Evolutionary conservation across 2,888 invertebrate genomes (phyloP).

Genomic region (Synanthedon myopaeformis): DNA sequence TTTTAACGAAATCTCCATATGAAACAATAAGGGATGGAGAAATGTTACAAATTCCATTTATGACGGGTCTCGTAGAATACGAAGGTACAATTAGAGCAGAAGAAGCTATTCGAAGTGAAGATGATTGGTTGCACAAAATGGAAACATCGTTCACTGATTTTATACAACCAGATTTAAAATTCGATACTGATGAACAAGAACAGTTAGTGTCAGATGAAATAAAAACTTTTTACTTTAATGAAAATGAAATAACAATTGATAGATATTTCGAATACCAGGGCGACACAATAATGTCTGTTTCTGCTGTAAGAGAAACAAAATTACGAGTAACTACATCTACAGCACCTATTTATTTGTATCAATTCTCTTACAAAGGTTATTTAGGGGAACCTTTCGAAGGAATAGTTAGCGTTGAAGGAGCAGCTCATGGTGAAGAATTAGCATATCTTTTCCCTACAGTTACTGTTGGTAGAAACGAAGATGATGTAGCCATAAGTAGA

Average conservation of each 20-base stretch:
- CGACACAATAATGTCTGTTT: slow-evolving; percentile 50
- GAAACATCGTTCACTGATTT: slow-evolving; percentile 37
- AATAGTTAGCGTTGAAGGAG: slow-evolving; percentile 27
- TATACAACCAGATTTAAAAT: slow-evolving; percentile 43
- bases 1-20: slow-evolving; percentile 40
- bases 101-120: slow-evolving; percentile 22
- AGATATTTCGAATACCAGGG: slow-evolving; percentile 44
- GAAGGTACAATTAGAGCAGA: slow-evolving; percentile 50
- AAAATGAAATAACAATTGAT: slow-evolving; percentile 16
- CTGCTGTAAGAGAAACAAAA: slow-evolving; percentile 40
- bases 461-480: slow-evolving; percentile 9
- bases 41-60: slow-evolving; percentile 39
- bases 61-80: slow-evolving; percentile 48
- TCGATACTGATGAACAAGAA: slow-evolving; percentile 25
- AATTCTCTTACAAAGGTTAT: slow-evolving; percentile 50
- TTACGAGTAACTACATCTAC: slow-evolving; percentile 23
- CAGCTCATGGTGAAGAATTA: slow-evolving; percentile 51
- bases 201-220: slow-evolving; percentile 22
- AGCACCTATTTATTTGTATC: slow-evolving; percentile 38
- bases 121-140: slow-evolving; percentile 46
- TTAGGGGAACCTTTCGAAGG: slow-evolving; percentile 35
- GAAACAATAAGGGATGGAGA: slow-evolving; percentile 29
- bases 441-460: slow-evolving; percentile 37
- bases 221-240: slow-evolving; percentile 33
- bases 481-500: slow-evolving; percentile 33